phyloP scores from a whole-genome alignment of 2,888 invertebrate species.

The Pachydiplax longipennis region DNA sequence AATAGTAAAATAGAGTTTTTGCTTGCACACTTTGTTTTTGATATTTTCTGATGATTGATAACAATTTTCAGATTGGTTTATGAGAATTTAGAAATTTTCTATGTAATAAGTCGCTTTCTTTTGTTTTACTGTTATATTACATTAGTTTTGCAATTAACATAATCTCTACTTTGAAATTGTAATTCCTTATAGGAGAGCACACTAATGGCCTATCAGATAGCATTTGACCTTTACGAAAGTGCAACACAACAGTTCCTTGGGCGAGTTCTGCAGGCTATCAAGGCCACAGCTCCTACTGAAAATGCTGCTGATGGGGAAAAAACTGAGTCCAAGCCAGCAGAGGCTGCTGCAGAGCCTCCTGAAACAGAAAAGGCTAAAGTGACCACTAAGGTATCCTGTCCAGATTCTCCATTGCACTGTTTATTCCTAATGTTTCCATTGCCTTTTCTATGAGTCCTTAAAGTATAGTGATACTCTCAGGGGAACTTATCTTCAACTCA shows the following conservation, averaged over 20 bases:
- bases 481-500: too few species aligned
- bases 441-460: too few species aligned
- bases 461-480: too few species aligned
- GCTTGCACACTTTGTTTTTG: too few species aligned
- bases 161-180: too few species aligned
- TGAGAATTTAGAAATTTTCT: too few species aligned
- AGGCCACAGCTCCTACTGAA: conserved; percentile 73
- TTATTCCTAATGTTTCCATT: not conserved
- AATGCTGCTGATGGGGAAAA: conserved; percentile 55
- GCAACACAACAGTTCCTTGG: conserved; percentile 97
- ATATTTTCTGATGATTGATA: too few species aligned
- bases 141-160: too few species aligned
- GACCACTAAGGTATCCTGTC: conserved; percentile 47
- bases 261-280: conserved; percentile 81
- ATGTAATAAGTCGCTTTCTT: too few species aligned
- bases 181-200: conserved; percentile 69
- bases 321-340: conserved; percentile 60
- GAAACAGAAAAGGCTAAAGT: conserved; percentile 46
- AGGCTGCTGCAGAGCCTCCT: conserved; percentile 57
- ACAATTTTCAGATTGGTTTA: too few species aligned
- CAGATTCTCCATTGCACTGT: not conserved
- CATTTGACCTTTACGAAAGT: conserved; percentile 98
- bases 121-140: too few species aligned
- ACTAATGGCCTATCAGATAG: conserved; percentile 98
- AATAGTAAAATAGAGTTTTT: too few species aligned